Evolutionary conservation across 1,140 invertebrate genomes (phyloP).

Genomic region (Drosophila punjabiensis): DNA sequence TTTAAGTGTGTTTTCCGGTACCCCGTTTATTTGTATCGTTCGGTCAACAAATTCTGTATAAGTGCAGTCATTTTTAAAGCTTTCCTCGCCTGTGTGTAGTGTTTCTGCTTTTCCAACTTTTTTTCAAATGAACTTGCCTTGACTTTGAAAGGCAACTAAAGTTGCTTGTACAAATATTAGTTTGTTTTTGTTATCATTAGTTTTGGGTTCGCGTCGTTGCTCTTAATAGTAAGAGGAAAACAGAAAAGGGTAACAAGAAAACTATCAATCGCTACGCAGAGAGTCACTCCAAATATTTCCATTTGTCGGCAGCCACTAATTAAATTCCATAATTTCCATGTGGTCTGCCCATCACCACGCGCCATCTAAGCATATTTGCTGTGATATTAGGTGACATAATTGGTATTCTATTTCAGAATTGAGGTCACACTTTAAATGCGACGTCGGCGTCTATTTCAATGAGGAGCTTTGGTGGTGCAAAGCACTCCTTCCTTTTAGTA

Average conservation of each 20-base stretch:
- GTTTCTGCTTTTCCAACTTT: conserved; percentile 7
- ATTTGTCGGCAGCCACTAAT: background rate
- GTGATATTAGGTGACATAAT: conserved; percentile 16
- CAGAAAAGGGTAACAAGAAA: background rate
- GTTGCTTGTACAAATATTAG: conserved; percentile 29
- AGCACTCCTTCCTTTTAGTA: background rate
- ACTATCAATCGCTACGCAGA: too few species aligned
- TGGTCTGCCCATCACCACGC: background rate
- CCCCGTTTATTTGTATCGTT: conserved; percentile 17
- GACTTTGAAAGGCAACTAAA: conserved; percentile 34
- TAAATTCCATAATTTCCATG: conserved; percentile 34
- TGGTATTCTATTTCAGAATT: conserved; percentile 9
- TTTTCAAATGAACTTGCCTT: background rate
- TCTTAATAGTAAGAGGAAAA: background rate
- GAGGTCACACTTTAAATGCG: conserved; percentile 7
- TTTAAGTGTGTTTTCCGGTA: conserved; percentile 30
- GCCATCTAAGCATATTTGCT: background rate
- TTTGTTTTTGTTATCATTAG: background rate
- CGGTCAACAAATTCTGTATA: conserved; percentile 33
- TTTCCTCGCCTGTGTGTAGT: conserved; percentile 1
- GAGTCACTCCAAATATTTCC: background rate
- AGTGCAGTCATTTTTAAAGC: conserved; percentile 30
- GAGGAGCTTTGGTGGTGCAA: background rate
- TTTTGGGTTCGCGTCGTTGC: background rate
- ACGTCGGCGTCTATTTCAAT: background rate